These are phyloP conservation scores for Gouania willdenowi DNA, from an alignment of 2,797 vertebrate genomes.

Conservation along the genomic window DNA sequence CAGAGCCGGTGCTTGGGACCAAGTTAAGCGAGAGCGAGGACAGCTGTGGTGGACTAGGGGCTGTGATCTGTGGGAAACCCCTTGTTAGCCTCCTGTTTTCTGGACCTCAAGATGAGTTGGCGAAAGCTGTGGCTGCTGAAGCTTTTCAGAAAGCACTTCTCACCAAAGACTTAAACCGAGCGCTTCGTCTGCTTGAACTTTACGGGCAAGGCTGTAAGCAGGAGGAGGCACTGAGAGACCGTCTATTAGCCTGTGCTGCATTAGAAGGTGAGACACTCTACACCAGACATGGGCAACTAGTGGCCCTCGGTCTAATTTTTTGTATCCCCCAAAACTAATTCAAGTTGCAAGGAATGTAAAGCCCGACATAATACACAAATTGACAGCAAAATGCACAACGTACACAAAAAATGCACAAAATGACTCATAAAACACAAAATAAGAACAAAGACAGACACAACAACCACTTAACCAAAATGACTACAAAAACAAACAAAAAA, in stretches of 20 bases:
- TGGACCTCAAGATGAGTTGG: slow-evolving; percentile 76
- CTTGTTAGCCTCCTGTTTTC: slow-evolving; percentile 78
- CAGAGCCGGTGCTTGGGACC: slow-evolving; percentile 72
- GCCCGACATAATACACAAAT: no score
- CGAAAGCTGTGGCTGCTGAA: slow-evolving; percentile 71
- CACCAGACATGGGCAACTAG: no score
- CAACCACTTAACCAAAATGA: no score
- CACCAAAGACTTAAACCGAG: slow-evolving; percentile 75
- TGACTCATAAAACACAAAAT: no score
- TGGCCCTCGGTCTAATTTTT: no score
- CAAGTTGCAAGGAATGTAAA: no score
- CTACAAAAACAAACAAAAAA: no score
- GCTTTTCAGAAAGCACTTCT: slow-evolving; percentile 83
- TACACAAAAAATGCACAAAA: no score
- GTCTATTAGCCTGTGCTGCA: slow-evolving; percentile 82
- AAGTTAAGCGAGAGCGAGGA: slow-evolving; percentile 33
- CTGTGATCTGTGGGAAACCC: slow-evolving; percentile 77
- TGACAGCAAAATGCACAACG: no score
- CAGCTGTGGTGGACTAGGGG: slow-evolving; percentile 57
- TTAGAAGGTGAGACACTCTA: slow-evolving; percentile 81
- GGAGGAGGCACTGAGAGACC: slow-evolving; percentile 77
- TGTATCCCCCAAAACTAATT: no score
- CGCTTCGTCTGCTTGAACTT: slow-evolving; percentile 81
- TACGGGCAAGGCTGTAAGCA: slow-evolving; percentile 77
- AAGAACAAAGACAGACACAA: no score